Conservation (phyloP, 2,113 vertebrate species). For the Isichthys henryi region DNA sequence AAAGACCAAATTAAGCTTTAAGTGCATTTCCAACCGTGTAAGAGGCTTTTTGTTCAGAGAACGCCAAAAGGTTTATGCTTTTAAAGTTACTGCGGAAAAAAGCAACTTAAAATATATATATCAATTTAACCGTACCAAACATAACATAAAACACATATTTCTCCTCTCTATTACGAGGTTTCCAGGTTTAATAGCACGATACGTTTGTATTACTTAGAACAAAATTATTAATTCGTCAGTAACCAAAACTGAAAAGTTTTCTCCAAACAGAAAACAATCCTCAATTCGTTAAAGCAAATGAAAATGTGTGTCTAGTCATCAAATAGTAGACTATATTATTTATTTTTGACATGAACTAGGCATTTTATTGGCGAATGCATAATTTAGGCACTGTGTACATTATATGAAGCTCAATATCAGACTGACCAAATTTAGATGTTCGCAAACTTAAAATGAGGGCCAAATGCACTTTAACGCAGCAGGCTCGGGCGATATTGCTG, state of each 20-base stretch:
- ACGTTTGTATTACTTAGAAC: background rate
- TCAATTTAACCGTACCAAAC: background rate
- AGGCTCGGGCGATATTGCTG: background rate
- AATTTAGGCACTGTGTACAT: background rate
- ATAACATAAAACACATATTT: background rate
- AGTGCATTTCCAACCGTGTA: slow-evolving; percentile 10
- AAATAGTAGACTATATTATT: background rate
- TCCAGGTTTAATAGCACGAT: background rate
- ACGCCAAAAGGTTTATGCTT: background rate
- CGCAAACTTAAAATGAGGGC: background rate
- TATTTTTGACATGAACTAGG: background rate
- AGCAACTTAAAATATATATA: background rate
- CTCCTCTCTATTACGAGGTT: background rate
- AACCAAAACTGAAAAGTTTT: background rate
- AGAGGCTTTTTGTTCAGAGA: background rate
- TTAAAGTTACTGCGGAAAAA: background rate
- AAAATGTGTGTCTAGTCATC: background rate
- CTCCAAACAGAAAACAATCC: background rate
- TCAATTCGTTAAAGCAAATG: background rate
- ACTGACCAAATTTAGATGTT: background rate
- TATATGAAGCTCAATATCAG: background rate
- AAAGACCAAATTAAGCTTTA: background rate
- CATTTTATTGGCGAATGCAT: background rate
- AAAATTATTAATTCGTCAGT: background rate
- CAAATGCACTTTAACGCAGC: background rate